These are phyloP conservation scores for Drosophila ironensis DNA, from an alignment of 1,140 invertebrate genomes.

Conservation along the genomic window DNA sequence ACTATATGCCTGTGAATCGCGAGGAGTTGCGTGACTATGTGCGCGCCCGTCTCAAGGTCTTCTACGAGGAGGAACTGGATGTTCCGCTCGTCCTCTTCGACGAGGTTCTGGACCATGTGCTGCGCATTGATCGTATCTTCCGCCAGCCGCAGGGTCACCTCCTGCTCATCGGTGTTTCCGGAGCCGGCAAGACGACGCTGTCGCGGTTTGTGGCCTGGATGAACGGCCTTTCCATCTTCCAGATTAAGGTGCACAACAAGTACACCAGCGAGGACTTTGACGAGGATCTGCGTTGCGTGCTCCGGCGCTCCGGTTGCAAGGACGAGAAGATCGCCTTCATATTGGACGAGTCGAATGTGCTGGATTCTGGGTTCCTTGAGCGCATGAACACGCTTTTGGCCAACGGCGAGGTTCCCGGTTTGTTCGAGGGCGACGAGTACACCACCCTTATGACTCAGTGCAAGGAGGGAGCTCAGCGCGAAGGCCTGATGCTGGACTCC, in stretches of 20 bases:
- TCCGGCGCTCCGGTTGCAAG: constrained; percentile 97
- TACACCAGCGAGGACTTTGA: constrained; percentile 99
- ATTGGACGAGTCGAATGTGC: constrained; percentile 98
- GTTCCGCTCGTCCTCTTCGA: constrained; percentile 99
- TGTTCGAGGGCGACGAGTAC: constrained; percentile 97
- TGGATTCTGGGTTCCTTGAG: constrained; percentile 99
- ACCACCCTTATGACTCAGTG: constrained; percentile 99
- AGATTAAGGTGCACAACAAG: constrained; percentile 99
- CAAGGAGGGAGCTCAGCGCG: constrained; percentile 98
- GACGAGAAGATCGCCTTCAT: constrained; percentile 99
- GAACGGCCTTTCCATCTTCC: constrained; percentile 99
- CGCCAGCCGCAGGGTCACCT: constrained; percentile 99
- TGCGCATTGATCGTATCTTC: constrained; percentile 99
- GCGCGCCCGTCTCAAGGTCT: constrained; percentile 98
- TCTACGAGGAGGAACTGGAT: constrained; percentile 99
- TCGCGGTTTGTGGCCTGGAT: constrained; percentile 99
- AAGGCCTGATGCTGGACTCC: constrained; percentile 99
- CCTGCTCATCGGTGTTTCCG: constrained; percentile 97
- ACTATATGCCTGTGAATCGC: constrained; percentile 98
- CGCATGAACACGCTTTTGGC: constrained; percentile 99
- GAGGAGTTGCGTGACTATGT: constrained; percentile 98
- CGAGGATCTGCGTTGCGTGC: constrained; percentile 96
- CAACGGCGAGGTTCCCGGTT: constrained; percentile 96
- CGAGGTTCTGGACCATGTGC: constrained; percentile 98
- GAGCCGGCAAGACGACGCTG: constrained; percentile 99